Evolutionary conservation across 2,113 vertebrate genomes (phyloP).

Genomic region (Callithrix jacchus): DNA sequence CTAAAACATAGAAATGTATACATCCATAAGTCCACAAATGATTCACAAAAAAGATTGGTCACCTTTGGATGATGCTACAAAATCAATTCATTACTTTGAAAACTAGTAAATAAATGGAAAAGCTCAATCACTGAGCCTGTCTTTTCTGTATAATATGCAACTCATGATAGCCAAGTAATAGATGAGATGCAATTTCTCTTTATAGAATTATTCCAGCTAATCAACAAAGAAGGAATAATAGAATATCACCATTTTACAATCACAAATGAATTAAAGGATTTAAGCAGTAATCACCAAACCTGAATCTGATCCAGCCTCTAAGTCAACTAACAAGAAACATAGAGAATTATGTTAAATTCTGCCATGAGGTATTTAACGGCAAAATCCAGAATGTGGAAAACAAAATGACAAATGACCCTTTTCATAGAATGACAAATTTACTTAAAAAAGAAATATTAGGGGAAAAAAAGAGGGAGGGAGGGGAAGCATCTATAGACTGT

Average conservation of each 20-base stretch:
- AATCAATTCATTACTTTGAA: slow-evolving; percentile 43
- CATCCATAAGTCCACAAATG: neutral
- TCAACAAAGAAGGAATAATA: neutral
- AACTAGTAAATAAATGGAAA: slow-evolving; percentile 32
- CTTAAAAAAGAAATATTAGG: neutral
- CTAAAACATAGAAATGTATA: slow-evolving; percentile 27
- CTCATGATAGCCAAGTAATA: slow-evolving; percentile 2
- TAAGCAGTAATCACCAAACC: neutral
- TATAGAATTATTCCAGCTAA: slow-evolving; percentile 18
- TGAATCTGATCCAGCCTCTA: neutral
- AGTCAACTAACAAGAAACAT: neutral
- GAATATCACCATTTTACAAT: neutral
- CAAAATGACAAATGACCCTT: neutral
- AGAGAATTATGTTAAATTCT: neutral
- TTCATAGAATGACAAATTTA: neutral
- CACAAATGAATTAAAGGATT: slow-evolving; percentile 23
- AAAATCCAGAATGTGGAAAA: slow-evolving; percentile 10
- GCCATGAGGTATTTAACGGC: neutral
- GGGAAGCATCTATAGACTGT: neutral
- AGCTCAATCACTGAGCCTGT: neutral
- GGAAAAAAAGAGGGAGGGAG: neutral
- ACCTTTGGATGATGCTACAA: slow-evolving; percentile 13
- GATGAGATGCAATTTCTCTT: neutral
- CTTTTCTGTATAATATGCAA: slow-evolving; percentile 4
- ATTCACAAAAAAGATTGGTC: slow-evolving; percentile 42